These are phyloP conservation scores for Ophiodon elongatus DNA, from an alignment of 2,113 vertebrate genomes.

Conservation along the genomic window DNA sequence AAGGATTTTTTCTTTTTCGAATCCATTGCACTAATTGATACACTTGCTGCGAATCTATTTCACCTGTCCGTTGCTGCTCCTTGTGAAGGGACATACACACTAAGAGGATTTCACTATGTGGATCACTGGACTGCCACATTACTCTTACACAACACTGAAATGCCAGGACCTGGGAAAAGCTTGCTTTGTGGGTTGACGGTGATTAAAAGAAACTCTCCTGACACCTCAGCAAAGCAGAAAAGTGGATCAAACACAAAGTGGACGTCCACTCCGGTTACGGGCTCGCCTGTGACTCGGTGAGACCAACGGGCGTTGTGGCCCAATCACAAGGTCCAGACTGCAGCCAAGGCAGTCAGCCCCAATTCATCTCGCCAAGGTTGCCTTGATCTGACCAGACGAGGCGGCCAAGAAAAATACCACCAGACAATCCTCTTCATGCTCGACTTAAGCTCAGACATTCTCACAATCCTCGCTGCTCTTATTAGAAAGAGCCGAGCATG, in stretches of 20 bases:
- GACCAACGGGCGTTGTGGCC: constrained; percentile 42
- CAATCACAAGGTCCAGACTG: constrained; percentile 67
- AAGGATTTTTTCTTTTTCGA: background rate
- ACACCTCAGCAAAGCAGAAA: constrained; percentile 35
- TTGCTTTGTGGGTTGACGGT: constrained; percentile 29
- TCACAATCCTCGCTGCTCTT: constrained; percentile 57
- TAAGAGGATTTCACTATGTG: constrained; percentile 8
- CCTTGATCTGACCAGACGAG: constrained; percentile 72
- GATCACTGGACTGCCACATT: constrained; percentile 23
- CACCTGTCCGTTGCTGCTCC: background rate
- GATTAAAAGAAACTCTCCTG: constrained; percentile 40
- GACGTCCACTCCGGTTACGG: constrained; percentile 34
- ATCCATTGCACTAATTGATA: background rate
- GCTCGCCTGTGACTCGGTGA: constrained; percentile 41
- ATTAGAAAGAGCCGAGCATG: constrained; percentile 68
- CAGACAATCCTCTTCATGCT: constrained; percentile 80
- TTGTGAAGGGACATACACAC: constrained; percentile 8
- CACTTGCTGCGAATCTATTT: background rate
- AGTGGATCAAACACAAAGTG: constrained; percentile 47
- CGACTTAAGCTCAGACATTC: constrained; percentile 76
- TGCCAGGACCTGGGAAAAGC: constrained; percentile 42
- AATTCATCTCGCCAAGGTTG: constrained; percentile 55
- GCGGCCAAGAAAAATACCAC: constrained; percentile 79
- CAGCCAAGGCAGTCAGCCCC: constrained; percentile 46
- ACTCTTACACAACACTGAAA: constrained; percentile 37